Base-by-base conservation (phyloP, 2,888 invertebrate species). In the Drosophila anomalipes region DNA sequence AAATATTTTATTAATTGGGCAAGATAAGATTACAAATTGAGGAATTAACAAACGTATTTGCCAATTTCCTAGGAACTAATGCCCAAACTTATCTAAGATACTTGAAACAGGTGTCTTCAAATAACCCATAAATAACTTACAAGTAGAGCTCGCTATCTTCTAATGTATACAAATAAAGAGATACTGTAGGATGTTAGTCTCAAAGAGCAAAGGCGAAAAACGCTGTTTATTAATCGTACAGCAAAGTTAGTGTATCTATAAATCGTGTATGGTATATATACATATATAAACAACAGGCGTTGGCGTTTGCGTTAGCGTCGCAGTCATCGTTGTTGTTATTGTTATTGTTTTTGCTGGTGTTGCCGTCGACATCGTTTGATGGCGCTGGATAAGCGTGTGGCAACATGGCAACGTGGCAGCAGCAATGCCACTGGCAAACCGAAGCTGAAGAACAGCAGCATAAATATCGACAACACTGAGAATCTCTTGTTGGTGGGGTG, bases 331-430 rank as follows among this genome's bases (percentile, higher is more conserved):
- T n/a, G 22, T 10, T 30, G 30, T 67, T 59, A 69, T 54, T 67
- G 77, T 73, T 75, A 79, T 73, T 89, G 74, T 7, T 28, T 9
- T 57, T 16, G 54, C 69, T 63, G 73, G 53, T 66, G 72, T 68
- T 85, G 78, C 71, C 81, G 80, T 74, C 86, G 76, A 77, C 89
- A 88, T 83, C 90, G 89, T 81, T 86, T 88, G 86, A 86, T 86
- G 86, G 59, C 86, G 77, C 79, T 81, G 61, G 89, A 86, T 86
- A 86, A 86, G 86, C 90, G 85, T 66, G 85, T 87, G 82, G 84
- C 87, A 89, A 77, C 56, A 28, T 37, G 39, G 30, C 30, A 41
- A 32, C 39, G 39, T 39, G 52, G 60, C 70, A 68, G 74, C 79
- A 75, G 76, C 83, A 87, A 83, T 82, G 85, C 87, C 90, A 83